These are phyloP conservation scores for Narcine bancroftii DNA, from an alignment of 2,113 vertebrate species.

Conservation along the genomic window DNA sequence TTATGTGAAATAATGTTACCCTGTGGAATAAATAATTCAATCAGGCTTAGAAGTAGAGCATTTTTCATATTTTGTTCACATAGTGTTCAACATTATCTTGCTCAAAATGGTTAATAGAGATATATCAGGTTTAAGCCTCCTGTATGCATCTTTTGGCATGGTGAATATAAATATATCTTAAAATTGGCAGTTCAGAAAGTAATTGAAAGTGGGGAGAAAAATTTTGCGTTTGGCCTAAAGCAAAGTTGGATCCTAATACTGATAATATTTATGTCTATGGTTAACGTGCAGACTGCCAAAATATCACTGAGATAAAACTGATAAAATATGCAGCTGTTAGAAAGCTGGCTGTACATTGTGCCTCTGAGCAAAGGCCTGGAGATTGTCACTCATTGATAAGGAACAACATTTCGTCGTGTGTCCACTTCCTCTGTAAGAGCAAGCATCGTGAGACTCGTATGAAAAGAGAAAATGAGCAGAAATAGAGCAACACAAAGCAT, in stretches of 20 bases:
- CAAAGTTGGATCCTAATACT: background rate
- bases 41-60: background rate
- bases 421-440: background rate
- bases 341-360: background rate
- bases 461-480: background rate
- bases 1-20: background rate
- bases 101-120: background rate
- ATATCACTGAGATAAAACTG: background rate
- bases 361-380: background rate
- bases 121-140: background rate
- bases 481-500: background rate
- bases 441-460: background rate
- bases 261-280: slow-evolving; percentile 5
- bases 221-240: background rate
- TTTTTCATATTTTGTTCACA: background rate
- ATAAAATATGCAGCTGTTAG: background rate
- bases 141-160: background rate
- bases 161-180: background rate
- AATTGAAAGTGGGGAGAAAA: background rate
- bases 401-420: background rate
- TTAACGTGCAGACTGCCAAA: background rate
- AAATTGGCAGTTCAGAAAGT: background rate
- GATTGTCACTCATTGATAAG: background rate
- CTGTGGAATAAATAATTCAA: background rate
- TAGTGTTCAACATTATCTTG: background rate